Percentiles rank a stretch among this genome's conserved stretches.
Conservation (phyloP, 2,113 vertebrate species). For the Calidris pugnax region DNA sequence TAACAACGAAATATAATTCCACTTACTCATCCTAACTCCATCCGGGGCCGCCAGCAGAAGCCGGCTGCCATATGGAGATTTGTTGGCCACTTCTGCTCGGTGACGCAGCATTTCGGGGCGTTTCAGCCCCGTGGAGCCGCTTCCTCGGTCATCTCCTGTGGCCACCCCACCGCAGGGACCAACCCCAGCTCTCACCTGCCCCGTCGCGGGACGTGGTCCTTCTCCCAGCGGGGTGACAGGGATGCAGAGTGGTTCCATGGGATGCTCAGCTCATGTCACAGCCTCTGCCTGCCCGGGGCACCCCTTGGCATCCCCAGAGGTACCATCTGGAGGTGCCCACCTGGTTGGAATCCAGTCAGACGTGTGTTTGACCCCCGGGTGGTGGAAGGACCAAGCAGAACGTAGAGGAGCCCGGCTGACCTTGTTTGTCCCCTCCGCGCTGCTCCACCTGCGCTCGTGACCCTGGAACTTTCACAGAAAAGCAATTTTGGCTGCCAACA, state of each 20-base stretch:
- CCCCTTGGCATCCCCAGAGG: no score
- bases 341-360: not conserved
- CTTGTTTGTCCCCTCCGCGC: not conserved
- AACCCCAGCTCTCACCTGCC: not conserved
- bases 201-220: accelerated
- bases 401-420: not conserved
- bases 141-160: not conserved
- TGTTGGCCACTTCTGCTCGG: not conserved
- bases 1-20: not conserved
- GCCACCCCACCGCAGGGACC: not conserved
- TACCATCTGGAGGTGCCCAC: not conserved
- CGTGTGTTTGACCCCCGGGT: accelerated
- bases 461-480: not conserved
- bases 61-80: not conserved
- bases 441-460: slow-evolving; percentile 41
- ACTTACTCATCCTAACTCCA: not conserved
- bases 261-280: not conserved
- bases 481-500: slow-evolving; percentile 13
- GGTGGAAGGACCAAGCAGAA: not conserved
- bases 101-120: not conserved
- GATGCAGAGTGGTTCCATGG: accelerated
- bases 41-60: not conserved
- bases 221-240: not conserved
- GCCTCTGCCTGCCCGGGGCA: not conserved
- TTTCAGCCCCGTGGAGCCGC: not conserved